A percentile compares a stretch with the other conserved stretches of the same genome.
These are phyloP conservation scores for Cettia cetti DNA, from an alignment of 2,113 vertebrate species.

Conservation along the genomic window DNA sequence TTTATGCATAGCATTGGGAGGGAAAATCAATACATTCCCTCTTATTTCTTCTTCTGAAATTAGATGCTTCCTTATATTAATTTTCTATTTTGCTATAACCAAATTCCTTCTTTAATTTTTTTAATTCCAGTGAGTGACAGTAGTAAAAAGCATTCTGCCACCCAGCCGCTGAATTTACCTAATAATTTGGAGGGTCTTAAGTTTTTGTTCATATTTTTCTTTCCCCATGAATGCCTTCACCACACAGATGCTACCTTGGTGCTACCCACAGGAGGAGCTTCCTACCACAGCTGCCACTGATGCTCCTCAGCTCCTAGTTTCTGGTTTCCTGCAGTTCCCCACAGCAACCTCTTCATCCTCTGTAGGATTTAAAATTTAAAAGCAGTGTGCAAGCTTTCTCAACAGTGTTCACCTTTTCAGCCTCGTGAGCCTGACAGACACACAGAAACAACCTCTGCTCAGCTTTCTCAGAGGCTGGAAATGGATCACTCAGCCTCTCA, in stretches of 20 bases:
- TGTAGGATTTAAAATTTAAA: neutral
- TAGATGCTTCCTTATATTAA: neutral
- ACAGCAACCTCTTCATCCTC: neutral
- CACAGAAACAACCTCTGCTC: neutral
- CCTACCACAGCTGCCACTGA: neutral
- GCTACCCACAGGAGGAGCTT: neutral
- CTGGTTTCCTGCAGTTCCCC: neutral
- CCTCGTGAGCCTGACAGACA: neutral
- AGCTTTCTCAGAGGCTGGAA: neutral
- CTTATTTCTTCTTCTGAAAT: neutral
- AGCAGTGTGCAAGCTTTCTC: neutral
- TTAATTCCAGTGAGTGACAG: neutral
- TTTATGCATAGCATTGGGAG: neutral
- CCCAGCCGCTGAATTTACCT: neutral
- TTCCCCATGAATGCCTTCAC: neutral
- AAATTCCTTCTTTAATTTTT: neutral
- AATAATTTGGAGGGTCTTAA: neutral
- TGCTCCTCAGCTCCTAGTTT: neutral
- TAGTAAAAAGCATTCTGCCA: neutral
- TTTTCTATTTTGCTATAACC: neutral
- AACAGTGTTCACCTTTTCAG: neutral
- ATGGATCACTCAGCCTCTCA: neutral
- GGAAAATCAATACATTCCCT: neutral
- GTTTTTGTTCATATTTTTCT: neutral
- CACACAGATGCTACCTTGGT: neutral